These are phyloP conservation scores for Zele albiditarsus DNA, from an alignment of 2,888 invertebrate species.

Conservation along the genomic window DNA sequence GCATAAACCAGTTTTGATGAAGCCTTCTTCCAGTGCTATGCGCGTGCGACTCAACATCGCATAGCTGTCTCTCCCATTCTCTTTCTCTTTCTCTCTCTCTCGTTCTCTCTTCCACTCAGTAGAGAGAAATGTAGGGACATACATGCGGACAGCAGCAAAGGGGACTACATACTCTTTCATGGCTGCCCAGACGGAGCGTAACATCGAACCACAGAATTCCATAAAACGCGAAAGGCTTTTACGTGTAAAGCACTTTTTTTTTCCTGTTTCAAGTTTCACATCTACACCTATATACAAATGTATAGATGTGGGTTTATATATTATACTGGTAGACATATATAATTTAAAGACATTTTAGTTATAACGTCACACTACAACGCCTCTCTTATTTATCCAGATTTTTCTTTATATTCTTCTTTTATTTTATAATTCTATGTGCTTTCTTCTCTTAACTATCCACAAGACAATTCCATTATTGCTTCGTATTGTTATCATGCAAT, in stretches of 20 bases:
- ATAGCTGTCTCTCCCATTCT: neutral
- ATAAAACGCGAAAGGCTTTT: constrained; percentile 13
- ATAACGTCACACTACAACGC: neutral
- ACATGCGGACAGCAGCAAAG: neutral
- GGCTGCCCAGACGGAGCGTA: constrained; percentile 37
- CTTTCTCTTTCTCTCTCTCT: no score
- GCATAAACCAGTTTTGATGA: constrained; percentile 57
- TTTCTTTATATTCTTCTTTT: neutral
- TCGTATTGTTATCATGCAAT: neutral
- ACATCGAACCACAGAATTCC: constrained; percentile 31
- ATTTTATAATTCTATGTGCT: neutral
- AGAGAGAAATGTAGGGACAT: neutral
- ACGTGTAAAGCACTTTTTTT: constrained; percentile 6
- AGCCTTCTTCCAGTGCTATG: constrained; percentile 42
- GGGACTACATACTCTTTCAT: constrained; percentile 34
- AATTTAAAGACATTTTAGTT: neutral
- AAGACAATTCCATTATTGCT: neutral
- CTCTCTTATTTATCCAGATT: neutral
- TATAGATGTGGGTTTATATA: neutral
- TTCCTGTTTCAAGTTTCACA: neutral
- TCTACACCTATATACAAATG: neutral
- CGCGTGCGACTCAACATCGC: constrained; percentile 21
- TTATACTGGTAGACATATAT: neutral
- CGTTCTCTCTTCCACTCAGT: no score
- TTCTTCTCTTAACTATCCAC: neutral